Percentiles rank a stretch among this genome's conserved stretches.
These are phyloP conservation scores for Parnassius orleans DNA, from an alignment of 2,888 invertebrate genomes.

Conservation along the genomic window DNA sequence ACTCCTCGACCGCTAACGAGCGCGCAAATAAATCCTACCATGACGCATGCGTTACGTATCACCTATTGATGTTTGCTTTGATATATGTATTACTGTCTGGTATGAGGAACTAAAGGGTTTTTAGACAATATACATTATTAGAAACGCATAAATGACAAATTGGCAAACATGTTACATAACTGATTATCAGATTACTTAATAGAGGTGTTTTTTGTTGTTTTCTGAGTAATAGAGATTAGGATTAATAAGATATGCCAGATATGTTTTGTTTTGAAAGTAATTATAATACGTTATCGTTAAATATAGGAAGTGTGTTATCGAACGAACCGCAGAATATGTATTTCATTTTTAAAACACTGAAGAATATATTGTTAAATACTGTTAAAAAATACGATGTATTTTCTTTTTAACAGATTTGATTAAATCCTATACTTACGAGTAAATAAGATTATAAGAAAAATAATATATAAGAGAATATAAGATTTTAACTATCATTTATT, in stretches of 20 bases:
- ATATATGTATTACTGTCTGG: background rate
- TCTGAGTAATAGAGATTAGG: background rate
- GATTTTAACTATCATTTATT: no score
- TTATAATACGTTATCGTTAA: background rate
- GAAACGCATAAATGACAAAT: background rate
- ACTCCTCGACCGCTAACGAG: slow-evolving; percentile 44
- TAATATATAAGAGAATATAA: no score
- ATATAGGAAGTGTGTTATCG: no score
- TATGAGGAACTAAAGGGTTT: background rate
- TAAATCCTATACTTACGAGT: no score
- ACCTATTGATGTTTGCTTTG: slow-evolving; percentile 26
- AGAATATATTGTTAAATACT: no score
- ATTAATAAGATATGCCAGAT: background rate
- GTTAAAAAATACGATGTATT: no score
- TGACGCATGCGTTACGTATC: slow-evolving; percentile 52
- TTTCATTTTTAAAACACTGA: no score
- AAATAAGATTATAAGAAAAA: no score
- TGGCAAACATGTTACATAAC: slow-evolving; percentile 8
- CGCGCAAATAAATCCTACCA: slow-evolving; percentile 39
- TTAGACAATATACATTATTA: background rate
- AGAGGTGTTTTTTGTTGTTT: background rate
- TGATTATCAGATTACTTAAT: no score
- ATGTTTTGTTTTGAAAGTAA: slow-evolving; percentile 1
- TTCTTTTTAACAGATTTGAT: no score
- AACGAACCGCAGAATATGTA: no score